Base-by-base conservation (phyloP, 2,113 vertebrate genomes). In the Alethe castanea region DNA sequence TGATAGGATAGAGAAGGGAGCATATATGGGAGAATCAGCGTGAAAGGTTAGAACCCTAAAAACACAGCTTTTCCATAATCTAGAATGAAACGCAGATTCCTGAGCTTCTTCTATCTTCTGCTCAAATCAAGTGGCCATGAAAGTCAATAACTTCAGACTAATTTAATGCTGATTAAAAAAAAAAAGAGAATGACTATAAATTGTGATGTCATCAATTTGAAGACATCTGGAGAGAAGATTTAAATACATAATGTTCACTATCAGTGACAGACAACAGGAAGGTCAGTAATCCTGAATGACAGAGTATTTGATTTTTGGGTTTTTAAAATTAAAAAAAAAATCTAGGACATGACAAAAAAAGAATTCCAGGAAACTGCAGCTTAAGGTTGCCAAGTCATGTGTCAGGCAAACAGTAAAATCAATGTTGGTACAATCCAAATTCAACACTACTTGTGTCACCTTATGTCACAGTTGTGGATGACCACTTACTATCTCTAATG, bases 291-390 rank as follows among this genome's bases (percentile, higher is more conserved):
- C 22, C 19, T 60, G 25, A 78, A 79, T 60, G 40, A 79, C 45
- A 56, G 22, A 61, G 20, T 65, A 54, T 60, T 60, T 0, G 0
- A 45, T 66, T 80, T 91, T 14, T 5, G 6, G 4, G 9, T 1
- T 29, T 67, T 45, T 48, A 28, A 52, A 28, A 52, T 25, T 14
- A 14, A 57, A 57, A 48, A 57, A 48, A 28, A 52, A 9, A 40
- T 14, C 26, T 36, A 80, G 17, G n/a, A 70, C 8, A 31, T 18
- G 12, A 76, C 17, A 66, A 47, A 56, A 9, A 61, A 10, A 53
- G 25, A 52, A 61, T 16, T 74, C 19, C 45, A 86, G 61, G 47
- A 81, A 89, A 71, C 14, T 60, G 26, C 33, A 89, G 20, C 29
- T 79, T 47, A 56, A 70, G 8, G 12, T 71, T 89, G 9, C 6